These are phyloP conservation scores for Himalopsyche tibetana DNA, from an alignment of 2,888 invertebrate species.

Conservation along the genomic window DNA sequence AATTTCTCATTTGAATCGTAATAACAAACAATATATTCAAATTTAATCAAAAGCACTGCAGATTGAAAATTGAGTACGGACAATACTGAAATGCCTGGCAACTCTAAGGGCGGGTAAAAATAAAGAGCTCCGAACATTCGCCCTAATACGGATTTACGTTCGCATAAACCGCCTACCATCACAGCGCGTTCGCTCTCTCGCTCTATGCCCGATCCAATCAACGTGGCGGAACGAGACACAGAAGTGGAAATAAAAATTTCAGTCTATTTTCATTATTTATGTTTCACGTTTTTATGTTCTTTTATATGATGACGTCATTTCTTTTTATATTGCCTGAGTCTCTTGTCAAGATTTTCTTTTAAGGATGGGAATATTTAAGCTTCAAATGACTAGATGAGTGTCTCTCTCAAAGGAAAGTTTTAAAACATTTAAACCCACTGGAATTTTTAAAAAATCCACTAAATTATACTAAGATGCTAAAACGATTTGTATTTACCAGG, in stretches of 20 bases:
- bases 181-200: background rate
- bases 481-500: too few relatives aligned
- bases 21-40: too few relatives aligned
- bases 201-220: background rate
- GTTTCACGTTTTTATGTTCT: slow-evolving; percentile 34
- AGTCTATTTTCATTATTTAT: slow-evolving; percentile 31
- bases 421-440: too few relatives aligned
- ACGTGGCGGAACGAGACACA: background rate
- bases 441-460: too few relatives aligned
- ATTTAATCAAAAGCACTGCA: too few relatives aligned
- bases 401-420: background rate
- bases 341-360: slow-evolving; percentile 7
- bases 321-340: background rate
- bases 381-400: slow-evolving; percentile 1
- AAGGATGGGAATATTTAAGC: background rate
- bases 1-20: too few relatives aligned
- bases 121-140: slow-evolving; percentile 12
- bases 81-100: background rate
- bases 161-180: slow-evolving; percentile 21
- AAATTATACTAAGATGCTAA: too few relatives aligned
- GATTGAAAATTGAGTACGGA: too few relatives aligned
- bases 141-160: slow-evolving; percentile 34
- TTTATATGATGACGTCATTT: slow-evolving; percentile 30
- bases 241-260: slow-evolving; percentile 21
- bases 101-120: background rate